Base-by-base conservation (phyloP, 2,888 invertebrate species). In the Hydriomena furcata region DNA sequence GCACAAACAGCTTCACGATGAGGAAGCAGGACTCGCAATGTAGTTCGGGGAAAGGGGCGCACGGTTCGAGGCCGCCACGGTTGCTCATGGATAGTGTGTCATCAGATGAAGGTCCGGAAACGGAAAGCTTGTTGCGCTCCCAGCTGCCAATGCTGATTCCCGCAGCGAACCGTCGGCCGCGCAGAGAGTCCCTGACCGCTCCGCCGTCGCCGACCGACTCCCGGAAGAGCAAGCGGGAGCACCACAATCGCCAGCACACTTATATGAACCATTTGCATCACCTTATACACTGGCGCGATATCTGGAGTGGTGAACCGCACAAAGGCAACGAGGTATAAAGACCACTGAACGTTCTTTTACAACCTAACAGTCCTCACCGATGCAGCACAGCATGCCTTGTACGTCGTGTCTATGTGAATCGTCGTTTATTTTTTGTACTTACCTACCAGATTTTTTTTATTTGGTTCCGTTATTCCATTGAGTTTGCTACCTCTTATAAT, bases 131-230 rank as follows among this genome's bases (percentile, higher is more conserved):
- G 52, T 73, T 90, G 59, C 69, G 60, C 59, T 66, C 73, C 10
- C 82, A 80, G 60, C 73, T 82, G 30, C 76, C 77, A 7, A 73
- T 75, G 45, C 69, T 86, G 50, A 73, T 84, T 38, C 72, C 76
- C 23, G 76, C 77, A 32, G 68, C 73, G 49, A 72, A 73, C 51
- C 46, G 49, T 30, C 51, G 60, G n/a, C 47, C 47, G 23, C 79
- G 90, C 2, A 74, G 91, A 27, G 76, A 79, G 58, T 91, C 91
- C 1, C 73, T 91, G 36, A 91, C 91, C 4, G 91, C 90, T 17
- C 91, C 91, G 7, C 88, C 91, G 0, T 91, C 91, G 20, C 91
- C 91, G 5, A 84, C 82, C n/a, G 89, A 89, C 50, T 86, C 79
- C 25, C 77, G 88, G 55, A 87, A 89, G 71, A 87, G 52, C 52